Conservation (phyloP, 2,113 vertebrate species). For the Poecile atricapillus region DNA sequence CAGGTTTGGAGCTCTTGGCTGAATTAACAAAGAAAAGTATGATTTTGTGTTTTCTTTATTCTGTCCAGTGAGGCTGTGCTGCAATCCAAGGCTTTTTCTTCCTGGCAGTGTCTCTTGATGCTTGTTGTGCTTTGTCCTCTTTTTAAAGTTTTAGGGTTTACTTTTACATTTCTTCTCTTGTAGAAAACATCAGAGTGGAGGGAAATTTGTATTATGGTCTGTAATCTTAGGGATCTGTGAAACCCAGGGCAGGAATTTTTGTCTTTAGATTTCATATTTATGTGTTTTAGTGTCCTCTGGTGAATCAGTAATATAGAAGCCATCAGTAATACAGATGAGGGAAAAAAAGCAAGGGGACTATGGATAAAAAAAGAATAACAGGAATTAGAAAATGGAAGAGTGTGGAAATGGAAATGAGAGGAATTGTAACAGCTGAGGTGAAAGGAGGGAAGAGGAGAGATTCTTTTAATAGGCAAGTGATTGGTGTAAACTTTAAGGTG, state of each 20-base stretch:
- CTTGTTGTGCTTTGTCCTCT: background rate
- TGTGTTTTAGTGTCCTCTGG: background rate
- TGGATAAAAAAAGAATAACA: background rate
- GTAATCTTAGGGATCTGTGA: background rate
- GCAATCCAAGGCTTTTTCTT: background rate
- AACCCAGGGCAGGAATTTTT: background rate
- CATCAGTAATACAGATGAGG: background rate
- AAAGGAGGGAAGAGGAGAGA: background rate
- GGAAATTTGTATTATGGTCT: background rate
- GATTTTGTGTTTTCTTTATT: background rate
- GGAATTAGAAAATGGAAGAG: background rate
- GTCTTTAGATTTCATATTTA: background rate
- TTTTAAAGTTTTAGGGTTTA: background rate
- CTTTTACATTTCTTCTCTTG: background rate
- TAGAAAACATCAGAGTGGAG: background rate
- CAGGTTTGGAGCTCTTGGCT: background rate
- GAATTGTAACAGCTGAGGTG: background rate
- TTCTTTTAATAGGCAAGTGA: background rate
- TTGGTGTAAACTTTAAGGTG: background rate
- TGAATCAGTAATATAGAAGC: background rate
- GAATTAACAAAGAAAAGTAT: background rate
- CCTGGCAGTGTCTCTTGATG: background rate
- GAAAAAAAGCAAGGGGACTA: background rate
- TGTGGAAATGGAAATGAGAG: background rate
- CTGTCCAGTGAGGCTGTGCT: background rate